These are phyloP conservation scores for Procambarus clarkii DNA, from an alignment of 1,140 invertebrate species.

Conservation along the genomic window DNA sequence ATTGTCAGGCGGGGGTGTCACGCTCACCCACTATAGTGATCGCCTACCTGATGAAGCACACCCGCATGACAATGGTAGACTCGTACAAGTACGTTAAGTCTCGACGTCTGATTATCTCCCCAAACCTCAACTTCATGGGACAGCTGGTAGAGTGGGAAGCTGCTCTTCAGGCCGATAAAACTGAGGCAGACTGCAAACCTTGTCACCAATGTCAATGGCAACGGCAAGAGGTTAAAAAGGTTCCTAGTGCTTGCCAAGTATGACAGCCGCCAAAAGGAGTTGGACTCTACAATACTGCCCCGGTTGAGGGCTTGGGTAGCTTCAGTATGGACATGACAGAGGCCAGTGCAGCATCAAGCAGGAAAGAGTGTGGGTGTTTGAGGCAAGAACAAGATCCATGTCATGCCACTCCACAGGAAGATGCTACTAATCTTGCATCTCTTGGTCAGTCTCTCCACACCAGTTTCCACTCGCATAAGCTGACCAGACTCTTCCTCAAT, in stretches of 20 bases:
- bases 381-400: background rate
- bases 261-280: conserved; percentile 48
- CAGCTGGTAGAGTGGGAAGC: conserved; percentile 93
- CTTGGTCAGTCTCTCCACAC: conserved; percentile 27
- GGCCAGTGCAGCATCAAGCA: background rate
- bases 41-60: conserved; percentile 95
- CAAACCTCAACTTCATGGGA: conserved; percentile 98
- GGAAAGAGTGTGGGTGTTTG: conserved; percentile 35
- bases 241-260: conserved; percentile 72
- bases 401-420: background rate
- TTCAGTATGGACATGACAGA: background rate
- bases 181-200: conserved; percentile 73
- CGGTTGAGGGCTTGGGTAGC: background rate
- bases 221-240: conserved; percentile 63
- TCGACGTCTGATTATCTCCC: conserved; percentile 92
- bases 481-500: conserved; percentile 27
- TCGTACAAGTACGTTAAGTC: conserved; percentile 92
- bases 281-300: background rate
- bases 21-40: conserved; percentile 95
- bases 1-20: conserved; percentile 96
- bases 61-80: conserved; percentile 89
- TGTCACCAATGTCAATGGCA: conserved; percentile 79
- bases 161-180: conserved; percentile 78
- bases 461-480: conserved; percentile 30
- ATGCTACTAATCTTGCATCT: conserved; percentile 1